A percentile compares a stretch with the other conserved stretches of the same genome.
Conservation (phyloP, 2,113 vertebrate species). For the Diadophis punctatus region DNA sequence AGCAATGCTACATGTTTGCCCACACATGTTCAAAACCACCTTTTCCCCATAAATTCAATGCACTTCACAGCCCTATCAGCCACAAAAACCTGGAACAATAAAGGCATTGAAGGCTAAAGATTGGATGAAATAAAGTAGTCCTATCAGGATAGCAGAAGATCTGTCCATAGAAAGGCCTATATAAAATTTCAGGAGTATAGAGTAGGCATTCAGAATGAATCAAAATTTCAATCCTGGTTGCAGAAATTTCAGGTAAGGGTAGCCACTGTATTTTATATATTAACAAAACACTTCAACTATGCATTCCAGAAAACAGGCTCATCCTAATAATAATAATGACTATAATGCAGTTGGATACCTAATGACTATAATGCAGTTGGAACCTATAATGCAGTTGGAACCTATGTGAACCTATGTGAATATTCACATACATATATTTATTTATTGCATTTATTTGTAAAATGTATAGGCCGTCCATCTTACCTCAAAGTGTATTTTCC, state of each 20-base stretch:
- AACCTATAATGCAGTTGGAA: neutral
- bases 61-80: neutral
- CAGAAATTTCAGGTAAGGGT: neutral
- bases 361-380: neutral
- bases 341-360: no score
- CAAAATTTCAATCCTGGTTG: conserved; percentile 23
- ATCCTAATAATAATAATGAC: neutral
- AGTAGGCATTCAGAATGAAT: neutral
- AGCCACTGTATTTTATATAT: conserved; percentile 31
- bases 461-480: neutral
- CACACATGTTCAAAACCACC: neutral
- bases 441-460: neutral
- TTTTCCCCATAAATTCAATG: neutral
- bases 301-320: neutral
- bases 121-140: neutral
- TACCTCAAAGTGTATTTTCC: neutral
- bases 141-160: neutral
- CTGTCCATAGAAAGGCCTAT: neutral
- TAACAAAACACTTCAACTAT: conserved; percentile 10
- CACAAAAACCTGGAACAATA: neutral
- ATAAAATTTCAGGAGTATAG: neutral
- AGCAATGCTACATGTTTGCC: neutral
- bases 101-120: neutral
- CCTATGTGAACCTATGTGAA: no score
- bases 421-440: neutral